Percentiles rank a stretch among this genome's conserved stretches.
Conservation (phyloP, 2,888 invertebrate species). For the Megaustenia siamemsis region DNA sequence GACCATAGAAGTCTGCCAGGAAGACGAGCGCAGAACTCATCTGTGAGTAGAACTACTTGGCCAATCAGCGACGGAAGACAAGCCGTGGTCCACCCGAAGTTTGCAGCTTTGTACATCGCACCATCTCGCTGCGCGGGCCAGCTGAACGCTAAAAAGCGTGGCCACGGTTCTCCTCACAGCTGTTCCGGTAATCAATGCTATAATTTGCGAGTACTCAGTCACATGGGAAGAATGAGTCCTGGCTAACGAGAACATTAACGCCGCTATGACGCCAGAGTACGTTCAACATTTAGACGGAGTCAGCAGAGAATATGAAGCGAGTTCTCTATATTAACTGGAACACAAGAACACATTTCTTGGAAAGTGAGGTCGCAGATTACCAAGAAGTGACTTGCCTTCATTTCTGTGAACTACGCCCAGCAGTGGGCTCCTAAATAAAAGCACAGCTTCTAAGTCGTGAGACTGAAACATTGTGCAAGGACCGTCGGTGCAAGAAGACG, state of each 20-base stretch:
- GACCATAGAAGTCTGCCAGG: no score
- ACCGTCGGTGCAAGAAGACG: neutral
- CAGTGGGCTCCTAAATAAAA: neutral
- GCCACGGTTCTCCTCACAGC: neutral
- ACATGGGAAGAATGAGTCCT: neutral
- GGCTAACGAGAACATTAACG: neutral
- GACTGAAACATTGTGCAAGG: neutral
- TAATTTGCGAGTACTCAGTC: neutral
- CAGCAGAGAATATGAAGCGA: neutral
- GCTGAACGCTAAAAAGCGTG: neutral
- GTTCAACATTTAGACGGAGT: neutral
- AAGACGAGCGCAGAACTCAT: no score
- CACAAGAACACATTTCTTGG: neutral
- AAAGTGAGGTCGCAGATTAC: neutral
- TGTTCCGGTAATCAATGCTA: constrained; percentile 21
- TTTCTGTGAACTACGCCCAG: neutral
- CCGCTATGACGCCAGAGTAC: neutral
- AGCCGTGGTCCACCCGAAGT: no score
- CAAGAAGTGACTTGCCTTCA: neutral
- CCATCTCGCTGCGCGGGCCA: neutral
- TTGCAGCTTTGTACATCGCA: no score
- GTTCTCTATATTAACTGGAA: neutral
- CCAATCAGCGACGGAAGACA: no score
- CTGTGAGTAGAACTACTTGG: no score
- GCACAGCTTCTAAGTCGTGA: neutral